A percentile compares a stretch with the other conserved stretches of the same genome.
phyloP scores from a whole-genome alignment of 2,113 vertebrate genomes.

The Gadus macrocephalus region DNA sequence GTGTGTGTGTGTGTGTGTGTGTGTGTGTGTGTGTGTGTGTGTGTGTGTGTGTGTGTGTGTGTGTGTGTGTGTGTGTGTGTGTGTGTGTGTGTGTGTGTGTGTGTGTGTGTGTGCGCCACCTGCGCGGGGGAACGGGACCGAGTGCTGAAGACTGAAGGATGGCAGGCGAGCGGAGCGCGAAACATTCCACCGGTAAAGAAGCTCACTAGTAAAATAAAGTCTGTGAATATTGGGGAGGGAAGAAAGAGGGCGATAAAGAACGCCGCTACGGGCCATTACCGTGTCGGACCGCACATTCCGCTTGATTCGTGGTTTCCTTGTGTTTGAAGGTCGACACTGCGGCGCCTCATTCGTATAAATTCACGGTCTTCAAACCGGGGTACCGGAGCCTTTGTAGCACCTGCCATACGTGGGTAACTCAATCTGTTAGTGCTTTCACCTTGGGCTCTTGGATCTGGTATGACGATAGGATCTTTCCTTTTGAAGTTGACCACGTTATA shows the following conservation, averaged over 20 bases:
- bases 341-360: background rate
- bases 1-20: constrained; percentile 20
- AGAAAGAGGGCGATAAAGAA: background rate
- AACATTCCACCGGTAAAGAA: constrained; percentile 12
- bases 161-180: constrained; percentile 29
- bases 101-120: background rate
- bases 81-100: background rate
- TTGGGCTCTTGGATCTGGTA: too few relatives aligned
- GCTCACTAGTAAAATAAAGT: background rate
- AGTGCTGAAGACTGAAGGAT: constrained; percentile 20
- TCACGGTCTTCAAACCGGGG: background rate
- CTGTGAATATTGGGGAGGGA: too few relatives aligned
- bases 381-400: too few relatives aligned
- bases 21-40: background rate
- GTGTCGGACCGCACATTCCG: background rate
- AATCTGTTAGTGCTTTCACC: too few relatives aligned
- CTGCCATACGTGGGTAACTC: too few relatives aligned
- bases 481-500: too few relatives aligned
- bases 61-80: background rate
- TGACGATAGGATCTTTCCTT: too few relatives aligned
- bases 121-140: background rate
- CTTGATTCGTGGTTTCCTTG: background rate
- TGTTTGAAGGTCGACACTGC: background rate
- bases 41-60: background rate
- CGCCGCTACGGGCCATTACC: background rate